Evolutionary conservation across 2,888 invertebrate genomes (phyloP).

Genomic region (Microctonus aethiopoides): DNA sequence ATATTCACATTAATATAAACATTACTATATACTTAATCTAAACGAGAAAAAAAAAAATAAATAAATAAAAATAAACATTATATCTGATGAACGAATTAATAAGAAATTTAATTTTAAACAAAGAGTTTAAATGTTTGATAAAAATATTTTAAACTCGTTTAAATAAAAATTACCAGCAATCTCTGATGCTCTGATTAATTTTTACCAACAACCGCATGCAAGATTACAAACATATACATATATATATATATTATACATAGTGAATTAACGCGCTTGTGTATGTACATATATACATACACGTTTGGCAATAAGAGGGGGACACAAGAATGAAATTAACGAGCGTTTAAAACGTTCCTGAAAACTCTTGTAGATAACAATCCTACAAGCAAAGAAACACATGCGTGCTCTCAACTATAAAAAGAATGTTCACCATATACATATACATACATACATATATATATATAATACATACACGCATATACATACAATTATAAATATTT

Average conservation of each 20-base stretch:
- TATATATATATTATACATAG: too few species aligned
- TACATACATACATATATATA: neutral
- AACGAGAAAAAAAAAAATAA: too few species aligned
- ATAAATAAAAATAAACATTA: neutral
- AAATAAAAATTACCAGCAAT: constrained; percentile 37
- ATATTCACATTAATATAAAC: too few species aligned
- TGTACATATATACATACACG: too few species aligned
- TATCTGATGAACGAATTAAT: neutral
- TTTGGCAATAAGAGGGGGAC: neutral
- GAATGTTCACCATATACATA: constrained; percentile 14
- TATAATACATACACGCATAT: too few species aligned
- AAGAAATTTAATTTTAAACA: neutral
- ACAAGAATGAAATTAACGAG: constrained; percentile 52
- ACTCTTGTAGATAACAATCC: constrained; percentile 50
- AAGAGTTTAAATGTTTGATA: neutral
- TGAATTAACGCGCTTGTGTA: neutral
- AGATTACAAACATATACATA: neutral
- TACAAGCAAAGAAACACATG: constrained; percentile 26
- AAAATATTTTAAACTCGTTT: constrained; percentile 22
- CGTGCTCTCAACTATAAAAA: constrained; percentile 26
- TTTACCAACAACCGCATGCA: constrained; percentile 23
- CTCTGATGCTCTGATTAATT: constrained; percentile 37
- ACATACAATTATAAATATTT: neutral
- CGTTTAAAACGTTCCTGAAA: constrained; percentile 54
- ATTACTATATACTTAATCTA: neutral